Base-by-base conservation (phyloP, 2,797 vertebrate genomes). In the Benthosema pterotum region DNA sequence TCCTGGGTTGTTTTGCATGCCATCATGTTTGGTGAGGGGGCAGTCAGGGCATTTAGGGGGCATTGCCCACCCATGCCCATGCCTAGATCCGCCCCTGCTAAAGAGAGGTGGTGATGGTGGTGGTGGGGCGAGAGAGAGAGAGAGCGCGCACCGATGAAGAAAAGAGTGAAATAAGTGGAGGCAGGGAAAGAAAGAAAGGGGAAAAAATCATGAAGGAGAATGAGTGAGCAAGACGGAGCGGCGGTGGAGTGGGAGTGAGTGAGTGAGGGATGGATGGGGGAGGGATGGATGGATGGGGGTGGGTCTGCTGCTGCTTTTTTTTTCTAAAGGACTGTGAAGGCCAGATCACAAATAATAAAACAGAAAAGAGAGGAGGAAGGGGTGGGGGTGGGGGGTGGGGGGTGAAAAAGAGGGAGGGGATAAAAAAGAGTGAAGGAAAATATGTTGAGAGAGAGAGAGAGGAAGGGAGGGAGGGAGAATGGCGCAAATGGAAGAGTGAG, bases 301-400 rank as follows among this genome's bases (percentile, higher is more conserved):
- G 72, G 72, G 83, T 82, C 78, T 78, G 83, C 86, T 82, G 80
- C 83, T n/a, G n/a, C n/a, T n/a, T n/a, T n/a, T n/a, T n/a, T n/a
- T 88, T 74, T 86, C 32, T 74, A 80, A 85, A 89, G 82, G 79
- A 79, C 86, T 71, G 61, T 80, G 79, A 83, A 89, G 86, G 88
- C 88, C 87, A 86, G 86, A 91, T 91, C 88, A 84, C 80, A 89
- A 91, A 89, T 90, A 88, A 90, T 87, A 88, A 90, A 92, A 86
- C 73, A 66, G 80, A 86, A 84, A 87, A 77, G 63, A 60, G 53
- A 65, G 59, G 71, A 19, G 13, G 47, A 59, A 77, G 75, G 73
- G 69, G 67, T 57, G 54, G 73, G 67, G 71, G 77, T 73, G 42
- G 69, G 49, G 51, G 59, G 65, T 16, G 17, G 52, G n/a, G 15